Percentiles rank a stretch among this genome's conserved stretches.
phyloP scores from a whole-genome alignment of 2,113 vertebrate genomes.

The Campylorhamphus procurvoides region DNA sequence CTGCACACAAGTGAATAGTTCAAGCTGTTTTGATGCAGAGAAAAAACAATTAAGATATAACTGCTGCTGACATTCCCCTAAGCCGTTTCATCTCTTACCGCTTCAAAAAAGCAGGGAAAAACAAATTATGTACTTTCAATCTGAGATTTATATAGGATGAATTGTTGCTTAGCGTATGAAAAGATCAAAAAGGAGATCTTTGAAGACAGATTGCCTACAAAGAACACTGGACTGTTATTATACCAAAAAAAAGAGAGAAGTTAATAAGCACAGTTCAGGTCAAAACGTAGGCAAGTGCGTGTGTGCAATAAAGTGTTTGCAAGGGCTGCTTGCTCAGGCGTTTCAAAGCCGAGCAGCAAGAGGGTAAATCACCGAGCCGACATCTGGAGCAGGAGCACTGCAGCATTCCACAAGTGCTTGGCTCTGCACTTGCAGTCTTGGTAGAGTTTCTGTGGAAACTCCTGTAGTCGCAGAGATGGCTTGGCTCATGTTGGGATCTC shows the following conservation, averaged over 20 bases:
- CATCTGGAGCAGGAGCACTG: not conserved
- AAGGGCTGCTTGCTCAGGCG: not conserved
- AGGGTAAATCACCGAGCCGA: not conserved
- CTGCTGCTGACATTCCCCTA: conserved; percentile 43
- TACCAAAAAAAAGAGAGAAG: not conserved
- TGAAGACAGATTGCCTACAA: conserved; percentile 19
- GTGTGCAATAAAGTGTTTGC: not conserved
- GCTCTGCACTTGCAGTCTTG: rapidly evolving
- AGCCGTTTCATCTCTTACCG: conserved; percentile 39
- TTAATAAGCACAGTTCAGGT: not conserved
- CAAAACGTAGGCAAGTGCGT: not conserved
- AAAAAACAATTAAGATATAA: conserved; percentile 59
- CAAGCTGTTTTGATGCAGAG: conserved; percentile 24
- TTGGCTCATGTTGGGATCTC: not conserved
- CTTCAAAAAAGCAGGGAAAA: conserved; percentile 61
- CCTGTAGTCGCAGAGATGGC: rapidly evolving
- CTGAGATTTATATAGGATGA: conserved; percentile 56
- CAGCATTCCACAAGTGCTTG: rapidly evolving
- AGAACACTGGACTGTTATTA: conserved; percentile 2
- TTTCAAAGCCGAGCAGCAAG: not conserved
- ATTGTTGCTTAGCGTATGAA: conserved; percentile 57
- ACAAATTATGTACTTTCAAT: conserved; percentile 51
- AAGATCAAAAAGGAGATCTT: conserved; percentile 54
- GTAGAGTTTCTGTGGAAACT: not conserved
- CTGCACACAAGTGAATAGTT: conserved; percentile 32